Evolutionary conservation across 2,797 vertebrate species (phyloP), one percentile per base, ranked within the genome.

Genomic region (Hapalemur alaotrensis): DNA sequence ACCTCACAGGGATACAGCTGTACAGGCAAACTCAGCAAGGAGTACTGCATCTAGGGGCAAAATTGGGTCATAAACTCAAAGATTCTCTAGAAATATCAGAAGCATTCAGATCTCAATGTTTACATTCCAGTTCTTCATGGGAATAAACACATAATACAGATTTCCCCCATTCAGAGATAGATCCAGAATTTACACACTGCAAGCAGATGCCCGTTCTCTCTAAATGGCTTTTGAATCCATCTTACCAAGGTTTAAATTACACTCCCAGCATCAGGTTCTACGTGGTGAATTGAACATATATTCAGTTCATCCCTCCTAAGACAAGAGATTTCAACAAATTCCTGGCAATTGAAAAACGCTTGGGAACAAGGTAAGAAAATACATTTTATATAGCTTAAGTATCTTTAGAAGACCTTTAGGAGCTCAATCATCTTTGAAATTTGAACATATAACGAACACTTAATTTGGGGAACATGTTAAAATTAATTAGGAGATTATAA

Each of bases 261-360:
- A 89, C 18, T 78, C 30, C 38, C 54, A 93, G 41, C 5, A 94
- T 85, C 35, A 91, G 18, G 18, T 48, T 93, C 73, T 86, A 72
- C 22, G 30, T 52, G 43, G 30, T 78, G 35, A 97, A 93, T 4
- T 80, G 38, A 83, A 35, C 13, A 80, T 4, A 9, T 52, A 50
- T 73, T 80, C 18, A 81, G 78, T 76, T 95, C 52, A 50, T 67
- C 41, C 59, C 93, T 81, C 25, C n/a, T 46, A 88, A 89, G 61
- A 59, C 82, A 91, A 96, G 65, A 81, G 23, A 83, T 69, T 90
- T 63, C 50, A 94, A 87, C 9, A 78, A 91, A 70, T 73, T 96
- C 28, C 79, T 78, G n/a, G 30, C 87, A 75, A 80, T 7, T 89
- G 20, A 91, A 76, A 76, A 91, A 20, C 15, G 65, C 38, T 65